Evolutionary conservation across 2,888 invertebrate species (phyloP), one percentile per base, ranked within the genome.

Genomic region (Trissonchulus latispiculum): DNA sequence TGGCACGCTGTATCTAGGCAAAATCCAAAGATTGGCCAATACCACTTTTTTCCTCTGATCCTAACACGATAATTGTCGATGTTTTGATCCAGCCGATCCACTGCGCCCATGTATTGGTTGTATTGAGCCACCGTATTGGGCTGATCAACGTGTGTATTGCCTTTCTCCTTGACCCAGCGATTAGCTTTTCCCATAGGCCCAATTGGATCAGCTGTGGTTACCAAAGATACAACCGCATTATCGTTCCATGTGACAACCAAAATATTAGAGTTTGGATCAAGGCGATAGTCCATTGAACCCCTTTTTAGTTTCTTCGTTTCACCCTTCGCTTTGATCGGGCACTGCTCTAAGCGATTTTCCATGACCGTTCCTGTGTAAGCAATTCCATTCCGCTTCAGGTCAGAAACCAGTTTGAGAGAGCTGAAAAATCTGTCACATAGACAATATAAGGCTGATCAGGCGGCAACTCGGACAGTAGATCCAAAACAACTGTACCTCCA

Each of bases 381-480:
- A 36, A 75, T 64, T 62, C 77, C 76, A 18, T 71, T 67, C 32
- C 75, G 71, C 73, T 75, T 75, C 68, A 79, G 70, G 74, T 76
- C 73, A 36, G 71, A 70, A 64, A 79, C 72, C 35, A 79, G 61
- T 69, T 78, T 76, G 70, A 78, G 67, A 70, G 77, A 76, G 29
- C 79, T 80, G 74, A 81, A 80, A 32, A 80, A 73, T 61, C 79
- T 80, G 68, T 79, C 79, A 73, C 77, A 75, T 77, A 80, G 72
- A 80, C 72, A 28, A 75, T 70, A 71, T 76, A 78, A 61, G 76
- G 77, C 28, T 78, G 74, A 61, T 74, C 36, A 36, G 70, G 73
- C 48, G 74, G 72, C 71, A 71, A 69, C 59, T 71, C 64, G 15
- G 76, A 73, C 71, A 80, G 75, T 59, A 68, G 69, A 36, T 77